A percentile compares a stretch with the other conserved stretches of the same genome.
Conservation (phyloP, 2,888 invertebrate genomes). For the Eristalinus sepulchralis region DNA sequence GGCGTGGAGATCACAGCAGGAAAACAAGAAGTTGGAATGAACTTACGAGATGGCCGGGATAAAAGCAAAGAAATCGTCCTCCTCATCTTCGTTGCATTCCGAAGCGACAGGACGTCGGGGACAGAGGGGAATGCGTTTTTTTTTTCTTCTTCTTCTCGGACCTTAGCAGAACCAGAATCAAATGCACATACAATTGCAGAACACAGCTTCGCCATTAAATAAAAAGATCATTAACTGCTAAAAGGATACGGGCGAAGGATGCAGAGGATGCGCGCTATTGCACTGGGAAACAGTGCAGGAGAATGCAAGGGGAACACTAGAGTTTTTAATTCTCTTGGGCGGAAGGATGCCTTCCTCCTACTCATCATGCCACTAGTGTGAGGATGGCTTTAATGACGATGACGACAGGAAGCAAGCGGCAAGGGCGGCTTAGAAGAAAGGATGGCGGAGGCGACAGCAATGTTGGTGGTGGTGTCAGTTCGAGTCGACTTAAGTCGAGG, state of each 20-base stretch:
- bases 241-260: slow-evolving; percentile 44
- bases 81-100: slow-evolving; percentile 19
- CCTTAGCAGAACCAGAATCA: background rate
- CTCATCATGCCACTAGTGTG: background rate
- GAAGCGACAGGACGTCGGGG: slow-evolving; percentile 42
- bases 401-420: background rate
- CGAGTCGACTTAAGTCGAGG: background rate
- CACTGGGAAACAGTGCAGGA: background rate
- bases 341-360: background rate
- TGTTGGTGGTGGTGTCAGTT: background rate
- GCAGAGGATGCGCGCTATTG: background rate
- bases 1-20: slow-evolving; percentile 4
- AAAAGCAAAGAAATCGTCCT: slow-evolving; percentile 40
- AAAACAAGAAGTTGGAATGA: slow-evolving; percentile 18
- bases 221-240: slow-evolving; percentile 67
- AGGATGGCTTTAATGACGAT: slow-evolving; percentile 15
- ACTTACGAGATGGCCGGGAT: slow-evolving; percentile 21
- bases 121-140: background rate
- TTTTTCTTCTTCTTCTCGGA: background rate
- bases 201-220: slow-evolving; percentile 38
- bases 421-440: background rate
- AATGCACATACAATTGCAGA: background rate
- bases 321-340: slow-evolving; percentile 58
- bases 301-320: slow-evolving; percentile 40
- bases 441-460: background rate